Evolutionary conservation across 2,888 invertebrate genomes (phyloP), one percentile per base, ranked within the genome.

Genomic region (Dicycla oo): DNA sequence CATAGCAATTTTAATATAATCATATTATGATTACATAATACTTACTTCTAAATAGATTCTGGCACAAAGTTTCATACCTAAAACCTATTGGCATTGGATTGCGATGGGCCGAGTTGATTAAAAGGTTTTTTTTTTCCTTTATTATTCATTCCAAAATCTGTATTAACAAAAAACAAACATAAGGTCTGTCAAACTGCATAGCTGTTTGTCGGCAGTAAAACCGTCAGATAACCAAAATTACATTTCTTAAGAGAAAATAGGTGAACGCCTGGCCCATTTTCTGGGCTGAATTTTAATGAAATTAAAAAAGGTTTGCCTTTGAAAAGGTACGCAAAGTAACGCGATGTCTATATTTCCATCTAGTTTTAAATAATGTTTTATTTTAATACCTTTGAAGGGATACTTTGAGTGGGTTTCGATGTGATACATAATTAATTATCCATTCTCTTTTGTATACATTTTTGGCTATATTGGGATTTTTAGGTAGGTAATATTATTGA

Each of bases 241-340:
- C 18, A 11, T 6, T 23, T 40, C 40, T 43, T 18, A 51, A 51
- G 49, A 26, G 34, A 11, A 40, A 47, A 58, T 11, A n/a, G 11
- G 26, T 65, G 13, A 43, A 18, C 8, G 23, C 4, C 30, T 57
- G 58, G 3, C n/a, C 51, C 8, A 13, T 26, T 43, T 26, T 34
- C 7, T 30, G 5, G 47, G 30, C 23, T 30, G 47, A 73, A 75
- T 75, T 57, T 57, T 26, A 66, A 73, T 49, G 56, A 49, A 74
- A 43, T 5, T 38, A 45, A 66, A 49, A 62, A 75, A 75, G 75
- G 75, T 56, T 34, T n/a, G 13, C 43, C 26, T 75, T 75, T 75
- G 47, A 23, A 56, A 34, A 66, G n/a, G 47, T 23, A 20, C 15
- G 40, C 23, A 49, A 58, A 45, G 45, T 57, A 72, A 71, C 40